These are phyloP conservation scores for Benitochromis conjunctus DNA, from an alignment of 2,113 vertebrate species.

Conservation along the genomic window DNA sequence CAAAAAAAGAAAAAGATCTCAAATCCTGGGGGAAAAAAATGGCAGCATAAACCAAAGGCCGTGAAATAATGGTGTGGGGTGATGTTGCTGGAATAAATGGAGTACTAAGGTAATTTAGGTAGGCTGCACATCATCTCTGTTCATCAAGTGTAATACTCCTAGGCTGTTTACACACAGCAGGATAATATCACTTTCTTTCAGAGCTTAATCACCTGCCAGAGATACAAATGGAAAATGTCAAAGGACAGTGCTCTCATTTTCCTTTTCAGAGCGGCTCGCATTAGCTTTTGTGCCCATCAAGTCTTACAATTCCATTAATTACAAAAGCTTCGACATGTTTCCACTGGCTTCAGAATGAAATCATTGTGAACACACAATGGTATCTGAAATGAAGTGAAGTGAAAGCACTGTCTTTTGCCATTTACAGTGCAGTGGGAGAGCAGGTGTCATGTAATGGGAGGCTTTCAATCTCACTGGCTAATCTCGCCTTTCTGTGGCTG, in stretches of 20 bases:
- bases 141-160: conserved; percentile 10
- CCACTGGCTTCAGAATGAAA: background rate
- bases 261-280: background rate
- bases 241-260: background rate
- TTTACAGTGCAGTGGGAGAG: background rate
- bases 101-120: conserved; percentile 22
- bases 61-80: background rate
- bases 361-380: background rate
- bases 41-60: background rate
- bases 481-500: conserved; percentile 30
- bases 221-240: conserved; percentile 31
- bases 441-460: conserved; percentile 15
- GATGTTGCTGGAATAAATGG: conserved; percentile 6
- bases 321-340: background rate
- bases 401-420: background rate
- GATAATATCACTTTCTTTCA: conserved; percentile 17
- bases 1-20: conserved; percentile 7
- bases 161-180: conserved; percentile 35
- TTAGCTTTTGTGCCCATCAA: background rate
- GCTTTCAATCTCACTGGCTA: conserved; percentile 33
- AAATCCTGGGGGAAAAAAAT: background rate
- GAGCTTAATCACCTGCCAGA: conserved; percentile 4
- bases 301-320: conserved; percentile 14
- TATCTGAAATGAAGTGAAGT: background rate
- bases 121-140: background rate